Percentiles rank a stretch among this genome's conserved stretches.
These are phyloP conservation scores for Xylocampa areola DNA, from an alignment of 2,888 invertebrate genomes.

Conservation along the genomic window DNA sequence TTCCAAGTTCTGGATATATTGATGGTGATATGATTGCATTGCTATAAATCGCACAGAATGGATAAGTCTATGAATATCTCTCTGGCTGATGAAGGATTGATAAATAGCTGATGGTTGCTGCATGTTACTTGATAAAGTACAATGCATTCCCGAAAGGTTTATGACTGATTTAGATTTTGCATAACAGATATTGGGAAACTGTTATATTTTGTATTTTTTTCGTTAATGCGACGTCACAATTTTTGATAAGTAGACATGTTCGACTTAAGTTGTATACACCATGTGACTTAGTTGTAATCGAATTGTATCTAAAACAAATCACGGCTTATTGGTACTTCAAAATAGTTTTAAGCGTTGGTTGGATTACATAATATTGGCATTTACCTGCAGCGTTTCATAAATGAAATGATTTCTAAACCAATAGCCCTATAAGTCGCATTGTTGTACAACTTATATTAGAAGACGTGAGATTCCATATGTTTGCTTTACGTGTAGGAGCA, in stretches of 20 bases:
- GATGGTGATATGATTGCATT: slow-evolving; percentile 74
- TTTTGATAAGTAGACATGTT: slow-evolving; percentile 65
- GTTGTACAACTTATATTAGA: slow-evolving; percentile 46
- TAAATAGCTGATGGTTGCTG: slow-evolving; percentile 83
- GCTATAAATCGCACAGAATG: slow-evolving; percentile 75
- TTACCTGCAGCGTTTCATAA: not conserved
- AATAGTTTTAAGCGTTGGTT: too few species aligned
- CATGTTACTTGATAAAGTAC: slow-evolving; percentile 82
- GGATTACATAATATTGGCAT: not conserved
- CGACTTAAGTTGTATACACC: slow-evolving; percentile 51
- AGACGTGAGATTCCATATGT: slow-evolving; percentile 37
- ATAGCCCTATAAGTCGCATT: slow-evolving; percentile 54
- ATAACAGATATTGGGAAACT: slow-evolving; percentile 70
- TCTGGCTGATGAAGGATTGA: slow-evolving; percentile 71
- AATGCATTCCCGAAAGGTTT: slow-evolving; percentile 77
- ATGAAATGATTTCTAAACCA: slow-evolving; percentile 21
- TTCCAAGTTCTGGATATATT: slow-evolving; percentile 58
- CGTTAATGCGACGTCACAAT: slow-evolving; percentile 60
- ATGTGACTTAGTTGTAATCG: slow-evolving; percentile 58
- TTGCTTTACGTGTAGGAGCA: slow-evolving; percentile 76
- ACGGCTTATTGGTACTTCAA: slow-evolving; percentile 36
- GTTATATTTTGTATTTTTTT: slow-evolving; percentile 60
- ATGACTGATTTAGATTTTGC: slow-evolving; percentile 77
- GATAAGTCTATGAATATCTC: slow-evolving; percentile 67
- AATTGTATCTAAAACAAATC: slow-evolving; percentile 29